Evolutionary conservation across 2,113 vertebrate genomes (phyloP).

Genomic region (Gambusia affinis): DNA sequence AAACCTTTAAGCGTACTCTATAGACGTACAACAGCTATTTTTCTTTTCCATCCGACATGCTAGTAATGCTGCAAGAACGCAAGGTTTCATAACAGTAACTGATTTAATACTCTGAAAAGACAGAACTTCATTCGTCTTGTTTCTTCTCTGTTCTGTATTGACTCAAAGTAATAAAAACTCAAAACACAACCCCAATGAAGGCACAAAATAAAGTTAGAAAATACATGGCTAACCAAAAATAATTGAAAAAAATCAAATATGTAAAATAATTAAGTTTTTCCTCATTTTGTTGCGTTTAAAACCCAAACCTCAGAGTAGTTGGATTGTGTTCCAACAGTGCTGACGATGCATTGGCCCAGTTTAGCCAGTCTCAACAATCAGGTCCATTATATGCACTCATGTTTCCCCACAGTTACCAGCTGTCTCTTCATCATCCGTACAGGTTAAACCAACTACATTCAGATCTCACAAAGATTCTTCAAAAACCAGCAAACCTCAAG

Average conservation of each 20-base stretch:
- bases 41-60: background rate
- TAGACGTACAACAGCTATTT: background rate
- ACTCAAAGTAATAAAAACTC: background rate
- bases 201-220: background rate
- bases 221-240: background rate
- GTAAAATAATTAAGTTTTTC: background rate
- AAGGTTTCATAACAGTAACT: background rate
- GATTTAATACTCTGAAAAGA: background rate
- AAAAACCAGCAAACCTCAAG: no score
- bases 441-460: no score
- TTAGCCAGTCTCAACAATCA: no score
- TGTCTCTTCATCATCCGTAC: no score
- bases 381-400: no score
- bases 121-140: background rate
- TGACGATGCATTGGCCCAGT: no score
- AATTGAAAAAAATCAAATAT: background rate
- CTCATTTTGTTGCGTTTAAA: no score
- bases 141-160: background rate
- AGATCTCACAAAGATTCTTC: no score
- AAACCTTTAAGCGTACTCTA: no score
- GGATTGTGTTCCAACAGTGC: no score
- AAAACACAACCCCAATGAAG: background rate
- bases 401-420: no score
- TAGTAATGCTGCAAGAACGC: background rate
- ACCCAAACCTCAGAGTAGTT: no score